phyloP scores from a whole-genome alignment of 2,888 invertebrate genomes.

The Tipula unca region DNA sequence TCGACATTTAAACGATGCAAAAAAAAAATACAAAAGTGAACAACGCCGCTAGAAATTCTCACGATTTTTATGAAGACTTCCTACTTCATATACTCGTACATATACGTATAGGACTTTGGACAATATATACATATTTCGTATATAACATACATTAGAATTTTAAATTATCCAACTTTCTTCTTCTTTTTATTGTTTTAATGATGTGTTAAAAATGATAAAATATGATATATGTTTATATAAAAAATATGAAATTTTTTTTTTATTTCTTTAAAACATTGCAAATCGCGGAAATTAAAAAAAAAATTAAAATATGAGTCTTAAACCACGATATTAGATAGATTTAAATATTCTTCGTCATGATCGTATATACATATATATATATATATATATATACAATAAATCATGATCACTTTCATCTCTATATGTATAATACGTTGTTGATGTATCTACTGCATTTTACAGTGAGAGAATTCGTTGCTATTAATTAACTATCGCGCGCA shows the following conservation, averaged over 20 bases:
- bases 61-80: neutral
- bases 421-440: neutral
- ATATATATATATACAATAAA: neutral
- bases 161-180: neutral
- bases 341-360: neutral
- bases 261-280: neutral
- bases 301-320: neutral
- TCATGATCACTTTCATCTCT: neutral
- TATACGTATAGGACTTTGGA: neutral
- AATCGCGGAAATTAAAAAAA: neutral
- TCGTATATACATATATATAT: neutral
- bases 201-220: neutral
- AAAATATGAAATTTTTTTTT: too few relatives aligned
- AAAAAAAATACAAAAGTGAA: neutral
- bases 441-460: neutral
- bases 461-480: neutral
- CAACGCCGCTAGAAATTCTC: neutral
- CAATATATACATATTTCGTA: neutral
- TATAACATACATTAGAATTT: neutral
- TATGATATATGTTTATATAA: neutral
- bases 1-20: neutral
- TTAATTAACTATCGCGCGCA: neutral
- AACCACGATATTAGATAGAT: neutral
- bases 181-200: neutral
- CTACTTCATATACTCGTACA: neutral